These are phyloP conservation scores for Criorhina ranunculi DNA, from an alignment of 2,888 invertebrate species.

Conservation along the genomic window DNA sequence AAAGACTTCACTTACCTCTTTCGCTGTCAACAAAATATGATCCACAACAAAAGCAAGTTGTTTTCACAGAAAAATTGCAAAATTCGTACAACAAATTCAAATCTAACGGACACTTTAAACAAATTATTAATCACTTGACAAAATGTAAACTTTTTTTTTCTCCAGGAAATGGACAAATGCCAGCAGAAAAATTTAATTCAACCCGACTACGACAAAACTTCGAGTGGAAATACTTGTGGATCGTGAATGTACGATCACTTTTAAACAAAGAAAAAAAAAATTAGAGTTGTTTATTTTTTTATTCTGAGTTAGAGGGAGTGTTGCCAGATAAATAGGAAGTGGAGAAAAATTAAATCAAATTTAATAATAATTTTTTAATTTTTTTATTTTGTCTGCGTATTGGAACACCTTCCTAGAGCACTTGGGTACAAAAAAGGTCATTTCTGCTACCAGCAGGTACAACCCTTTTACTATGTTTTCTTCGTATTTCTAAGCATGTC, in stretches of 20 bases:
- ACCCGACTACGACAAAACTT: conserved; percentile 47
- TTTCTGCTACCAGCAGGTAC: too few species aligned
- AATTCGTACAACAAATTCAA: conserved; percentile 14
- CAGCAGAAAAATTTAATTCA: background rate
- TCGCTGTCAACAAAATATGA: too few species aligned
- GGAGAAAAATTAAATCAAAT: too few species aligned
- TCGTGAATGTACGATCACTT: conserved; percentile 43
- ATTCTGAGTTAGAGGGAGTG: background rate
- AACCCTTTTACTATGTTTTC: too few species aligned
- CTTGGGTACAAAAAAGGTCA: too few species aligned
- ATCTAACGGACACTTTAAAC: conserved; percentile 28
- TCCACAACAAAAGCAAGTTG: background rate
- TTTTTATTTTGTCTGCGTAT: too few species aligned
- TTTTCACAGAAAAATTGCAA: background rate
- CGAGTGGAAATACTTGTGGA: conserved; percentile 66
- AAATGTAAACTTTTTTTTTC: conserved; percentile 6
- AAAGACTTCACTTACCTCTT: too few species aligned
- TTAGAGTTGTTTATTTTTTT: background rate
- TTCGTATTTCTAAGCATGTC: too few species aligned
- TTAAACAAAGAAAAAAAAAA: conserved; percentile 33
- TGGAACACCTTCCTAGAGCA: too few species aligned
- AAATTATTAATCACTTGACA: conserved; percentile 13
- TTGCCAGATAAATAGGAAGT: background rate
- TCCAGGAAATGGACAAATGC: background rate
- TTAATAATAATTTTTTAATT: too few species aligned